Base-by-base conservation (phyloP, 2,888 invertebrate genomes). In the Hirtodrosophila confusa region DNA sequence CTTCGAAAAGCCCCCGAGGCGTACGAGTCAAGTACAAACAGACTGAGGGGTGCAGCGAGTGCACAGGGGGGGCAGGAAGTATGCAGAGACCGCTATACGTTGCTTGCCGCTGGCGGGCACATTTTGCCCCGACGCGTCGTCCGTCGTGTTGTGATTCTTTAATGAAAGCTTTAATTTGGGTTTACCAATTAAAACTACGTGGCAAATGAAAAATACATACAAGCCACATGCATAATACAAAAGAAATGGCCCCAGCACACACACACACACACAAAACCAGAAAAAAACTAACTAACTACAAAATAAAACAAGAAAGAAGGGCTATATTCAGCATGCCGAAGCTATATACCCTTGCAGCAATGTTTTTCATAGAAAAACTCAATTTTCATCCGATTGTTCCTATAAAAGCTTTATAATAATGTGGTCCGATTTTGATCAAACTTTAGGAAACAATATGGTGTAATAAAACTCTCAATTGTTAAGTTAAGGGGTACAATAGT, bases 151-250 rank as follows among this genome's bases (percentile, higher is more conserved):
- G 86, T 84, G 84, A 84, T 86, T 85, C 84, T 88, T 88, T 83
- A 88, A 85, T 86, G 88, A 83, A 88, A 88, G 84, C 84, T 85
- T 85, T 88, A 85, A 85, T 85, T 85, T 86, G 88, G 86, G 84
- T 67, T 85, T 86, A 74, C 84, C 84, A 85, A 85, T 85, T 85
- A 88, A 84, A 88, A 85, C 75, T 85, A 85, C 86, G 88, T 88
- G 84, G 88, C 83, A 70, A 85, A 86, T 85, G 88, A 86, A 86
- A 88, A 85, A 82, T 75, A 85, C 87, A 80, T 80, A 66, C 64
- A 64, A 51, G 36, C 56, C 55, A 54, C 69, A 75, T 58, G 61
- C 61, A 73, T 56, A 60, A 69, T 62, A 84, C 78, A 75, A 62
- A 67, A 69, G 56, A 48, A 78, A 40, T 56, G 48, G 62, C 58